Conservation (phyloP, 1,140 invertebrate genomes). For the Zaprionus kolodkinae region DNA sequence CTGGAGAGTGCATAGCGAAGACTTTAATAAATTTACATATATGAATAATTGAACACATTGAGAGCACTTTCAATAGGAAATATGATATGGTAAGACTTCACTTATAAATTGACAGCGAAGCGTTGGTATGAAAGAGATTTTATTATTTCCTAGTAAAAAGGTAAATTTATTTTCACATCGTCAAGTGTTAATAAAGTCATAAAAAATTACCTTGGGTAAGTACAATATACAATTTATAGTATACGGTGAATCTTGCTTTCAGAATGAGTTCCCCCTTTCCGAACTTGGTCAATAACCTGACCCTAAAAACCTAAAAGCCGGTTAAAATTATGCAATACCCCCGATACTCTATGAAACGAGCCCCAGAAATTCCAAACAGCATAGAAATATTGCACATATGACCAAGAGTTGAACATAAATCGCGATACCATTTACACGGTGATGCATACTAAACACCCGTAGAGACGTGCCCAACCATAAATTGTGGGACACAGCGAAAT, state of each 20-base stretch:
- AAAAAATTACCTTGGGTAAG: background rate
- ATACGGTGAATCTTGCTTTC: too few relatives aligned
- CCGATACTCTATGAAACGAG: conserved; percentile 1
- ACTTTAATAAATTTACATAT: too few relatives aligned
- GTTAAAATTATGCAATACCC: conserved; percentile 30
- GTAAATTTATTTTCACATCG: background rate
- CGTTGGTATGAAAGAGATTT: background rate
- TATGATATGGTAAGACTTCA: background rate
- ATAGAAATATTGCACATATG: conserved; percentile 76
- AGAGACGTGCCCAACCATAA: conserved; percentile 46
- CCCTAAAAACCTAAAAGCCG: background rate
- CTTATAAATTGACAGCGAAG: background rate
- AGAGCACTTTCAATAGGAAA: background rate
- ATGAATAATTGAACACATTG: too few relatives aligned
- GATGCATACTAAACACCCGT: conserved; percentile 58
- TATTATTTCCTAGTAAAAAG: background rate
- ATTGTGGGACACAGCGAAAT: background rate
- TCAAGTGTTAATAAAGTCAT: background rate
- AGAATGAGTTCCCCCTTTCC: background rate
- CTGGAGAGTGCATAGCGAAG: background rate
- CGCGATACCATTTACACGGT: conserved; percentile 16
- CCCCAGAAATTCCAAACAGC: conserved; percentile 48
- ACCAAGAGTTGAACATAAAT: conserved; percentile 56
- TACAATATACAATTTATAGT: too few relatives aligned
- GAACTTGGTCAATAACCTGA: conserved; percentile 14